Base-by-base conservation (phyloP, 2,797 vertebrate genomes). In the Pempheris klunzingeri region DNA sequence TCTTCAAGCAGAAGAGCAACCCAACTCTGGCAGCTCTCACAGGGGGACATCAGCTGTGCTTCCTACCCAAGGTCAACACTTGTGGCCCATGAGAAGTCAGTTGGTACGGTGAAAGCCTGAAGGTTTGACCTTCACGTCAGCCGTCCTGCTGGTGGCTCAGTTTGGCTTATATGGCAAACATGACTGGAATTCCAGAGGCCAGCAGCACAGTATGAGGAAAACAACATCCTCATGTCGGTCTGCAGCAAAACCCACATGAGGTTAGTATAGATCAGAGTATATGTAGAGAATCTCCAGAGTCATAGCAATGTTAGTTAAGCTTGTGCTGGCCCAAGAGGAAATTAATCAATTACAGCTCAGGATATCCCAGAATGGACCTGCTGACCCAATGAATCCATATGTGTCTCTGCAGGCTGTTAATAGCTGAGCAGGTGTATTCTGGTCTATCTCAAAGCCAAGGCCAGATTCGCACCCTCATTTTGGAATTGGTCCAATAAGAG, bases 131-230 rank as follows among this genome's bases (percentile, higher is more conserved):
- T 88, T 90, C 80, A 74, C 30, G 49, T 86, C 83, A 83, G 74
- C 63, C 75, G 0, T 87, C 85, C 89, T 76, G 82, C 80, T 87
- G 83, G 66, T 81, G 63, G 58, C 70, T 82, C 76, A 76, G 60
- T 86, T 90, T 73, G 71, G 80, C 82, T 85, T 66, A 52, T 75
- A 81, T 67, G 77, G 71, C 81, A 90, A 90, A 83, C 82, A 93
- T 86, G 81, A 83, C 43, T 72, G 87, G 88, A 91, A 93, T 92
- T 91, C 74, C 80, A 78, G 77, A 81, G 78, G 80, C 70, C 74
- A 77, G 36, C 62, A 66, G 71, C 54, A 69, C 74, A 85, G 66
- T 34, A 67, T 11, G 39, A 80, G 54, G 49, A 53, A 82, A 85
- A 74, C 50, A 77, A 77, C 52, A 62, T 83, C 34, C 54, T 72